These are phyloP conservation scores for Steatocranus sp. DNA, from an alignment of 2,797 vertebrate species.

Conservation along the genomic window DNA sequence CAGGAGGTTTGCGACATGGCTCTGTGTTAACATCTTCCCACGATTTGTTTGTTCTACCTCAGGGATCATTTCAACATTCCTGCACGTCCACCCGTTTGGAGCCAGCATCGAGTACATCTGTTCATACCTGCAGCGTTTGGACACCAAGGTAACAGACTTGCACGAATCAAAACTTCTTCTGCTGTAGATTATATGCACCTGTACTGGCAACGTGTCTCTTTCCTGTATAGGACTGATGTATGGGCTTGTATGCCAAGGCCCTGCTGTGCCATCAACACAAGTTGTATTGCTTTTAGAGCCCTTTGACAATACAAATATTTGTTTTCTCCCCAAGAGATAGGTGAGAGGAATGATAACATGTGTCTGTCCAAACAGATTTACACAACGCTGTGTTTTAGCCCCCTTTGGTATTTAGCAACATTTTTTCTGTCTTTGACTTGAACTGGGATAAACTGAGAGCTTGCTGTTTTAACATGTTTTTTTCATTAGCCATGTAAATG, in stretches of 20 bases:
- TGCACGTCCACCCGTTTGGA: constrained; percentile 93
- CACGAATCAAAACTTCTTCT: not conserved
- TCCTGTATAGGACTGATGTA: constrained; percentile 15
- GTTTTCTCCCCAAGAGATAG: not conserved
- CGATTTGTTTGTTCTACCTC: constrained; percentile 35
- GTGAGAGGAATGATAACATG: not conserved
- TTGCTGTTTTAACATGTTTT: not conserved
- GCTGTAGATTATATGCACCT: not conserved
- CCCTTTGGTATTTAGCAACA: not conserved
- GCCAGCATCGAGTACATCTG: constrained; percentile 98
- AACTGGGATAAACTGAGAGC: not conserved
- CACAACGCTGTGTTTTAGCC: not conserved
- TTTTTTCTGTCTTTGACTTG: not conserved
- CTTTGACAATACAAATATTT: not conserved
- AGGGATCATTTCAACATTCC: constrained; percentile 96
- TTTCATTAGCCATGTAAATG: not conserved
- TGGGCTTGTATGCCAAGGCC: constrained; percentile 7
- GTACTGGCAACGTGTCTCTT: not conserved
- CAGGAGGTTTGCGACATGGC: not conserved
- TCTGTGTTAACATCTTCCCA: constrained; percentile 1
- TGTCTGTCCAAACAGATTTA: not conserved
- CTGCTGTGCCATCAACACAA: not conserved
- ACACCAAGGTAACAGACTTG: constrained; percentile 80
- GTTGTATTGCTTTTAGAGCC: not conserved
- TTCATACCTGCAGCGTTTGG: constrained; percentile 92